These are phyloP conservation scores for Vireo griseus DNA, from an alignment of 2,797 vertebrate species.

Conservation along the genomic window DNA sequence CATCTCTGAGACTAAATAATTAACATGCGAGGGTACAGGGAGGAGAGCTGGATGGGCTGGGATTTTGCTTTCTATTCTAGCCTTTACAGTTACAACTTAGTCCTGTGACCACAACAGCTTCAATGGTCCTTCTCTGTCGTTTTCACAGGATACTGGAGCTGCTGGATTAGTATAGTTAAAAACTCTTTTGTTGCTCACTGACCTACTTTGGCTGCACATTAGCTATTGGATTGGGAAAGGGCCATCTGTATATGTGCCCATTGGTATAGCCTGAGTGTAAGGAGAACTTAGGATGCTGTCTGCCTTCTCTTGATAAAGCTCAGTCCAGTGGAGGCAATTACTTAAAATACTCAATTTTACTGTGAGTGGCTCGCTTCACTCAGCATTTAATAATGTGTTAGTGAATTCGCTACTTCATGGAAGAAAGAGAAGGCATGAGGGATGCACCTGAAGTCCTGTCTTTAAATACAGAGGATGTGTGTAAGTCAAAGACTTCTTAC, in stretches of 20 bases:
- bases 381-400: neutral
- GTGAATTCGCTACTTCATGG: neutral
- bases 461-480: neutral
- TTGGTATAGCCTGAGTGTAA: neutral
- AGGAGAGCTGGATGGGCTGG: neutral
- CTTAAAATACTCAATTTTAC: neutral
- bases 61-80: neutral
- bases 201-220: neutral
- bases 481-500: neutral
- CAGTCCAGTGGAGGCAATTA: neutral
- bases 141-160: neutral
- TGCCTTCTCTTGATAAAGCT: neutral
- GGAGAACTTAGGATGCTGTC: neutral
- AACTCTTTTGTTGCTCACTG: constrained; percentile 5
- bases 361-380: neutral
- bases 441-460: neutral
- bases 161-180: neutral
- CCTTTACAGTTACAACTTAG: neutral
- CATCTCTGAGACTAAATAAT: neutral
- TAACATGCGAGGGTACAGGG: too few relatives aligned
- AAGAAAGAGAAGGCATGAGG: neutral
- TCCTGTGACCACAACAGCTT: neutral
- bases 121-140: accelerated
- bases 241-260: neutral
- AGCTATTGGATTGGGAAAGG: neutral